Evolutionary conservation across 2,888 invertebrate species (phyloP).

Genomic region (Cantharis rustica): DNA sequence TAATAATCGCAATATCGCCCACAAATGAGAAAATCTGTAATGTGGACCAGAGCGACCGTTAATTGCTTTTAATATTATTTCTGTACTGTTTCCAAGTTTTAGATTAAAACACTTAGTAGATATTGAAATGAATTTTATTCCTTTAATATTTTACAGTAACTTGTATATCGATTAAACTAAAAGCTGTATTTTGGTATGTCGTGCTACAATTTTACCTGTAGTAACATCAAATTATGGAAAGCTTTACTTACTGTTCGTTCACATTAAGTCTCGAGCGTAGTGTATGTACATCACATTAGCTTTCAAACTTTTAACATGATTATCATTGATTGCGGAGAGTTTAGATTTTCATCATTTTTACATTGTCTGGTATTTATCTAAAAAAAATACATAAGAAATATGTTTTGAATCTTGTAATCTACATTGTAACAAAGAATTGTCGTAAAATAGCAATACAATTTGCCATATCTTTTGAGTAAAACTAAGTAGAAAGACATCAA

Average conservation of each 20-base stretch:
- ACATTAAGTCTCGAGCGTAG: background rate
- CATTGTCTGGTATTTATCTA: background rate
- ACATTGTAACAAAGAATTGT: constrained; percentile 43
- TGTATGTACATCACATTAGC: background rate
- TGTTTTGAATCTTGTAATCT: constrained; percentile 29
- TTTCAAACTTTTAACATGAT: background rate
- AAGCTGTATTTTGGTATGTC: background rate
- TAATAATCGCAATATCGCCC: background rate
- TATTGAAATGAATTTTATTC: background rate
- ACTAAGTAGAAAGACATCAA: constrained; percentile 51
- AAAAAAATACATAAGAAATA: background rate
- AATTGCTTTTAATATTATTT: background rate
- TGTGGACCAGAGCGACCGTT: background rate
- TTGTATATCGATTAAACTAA: background rate
- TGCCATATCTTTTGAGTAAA: constrained; percentile 46
- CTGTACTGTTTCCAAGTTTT: background rate
- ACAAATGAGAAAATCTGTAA: background rate
- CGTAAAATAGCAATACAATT: constrained; percentile 50
- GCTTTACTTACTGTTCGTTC: background rate
- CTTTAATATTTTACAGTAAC: background rate
- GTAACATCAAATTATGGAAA: background rate
- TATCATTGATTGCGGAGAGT: background rate
- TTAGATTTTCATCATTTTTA: background rate
- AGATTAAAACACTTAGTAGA: background rate
- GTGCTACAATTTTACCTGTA: background rate